Base-by-base conservation (phyloP, 2,888 invertebrate genomes). In the Cerceris ruficornis region DNA sequence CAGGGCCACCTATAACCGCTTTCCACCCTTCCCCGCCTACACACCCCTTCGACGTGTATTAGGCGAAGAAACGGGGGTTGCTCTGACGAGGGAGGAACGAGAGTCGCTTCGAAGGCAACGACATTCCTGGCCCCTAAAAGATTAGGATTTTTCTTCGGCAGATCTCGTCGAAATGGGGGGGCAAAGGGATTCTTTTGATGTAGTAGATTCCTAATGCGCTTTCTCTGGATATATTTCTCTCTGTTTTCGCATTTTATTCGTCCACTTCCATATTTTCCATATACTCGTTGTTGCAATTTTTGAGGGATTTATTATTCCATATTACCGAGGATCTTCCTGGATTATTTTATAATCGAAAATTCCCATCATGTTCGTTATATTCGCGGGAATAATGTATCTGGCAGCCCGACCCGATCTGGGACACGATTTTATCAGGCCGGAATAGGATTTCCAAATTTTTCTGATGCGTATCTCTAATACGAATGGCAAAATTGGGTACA, bases 1-100 rank as follows among this genome's bases (percentile, higher is more conserved):
- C 43, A 39, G 61, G 64, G 39, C 55, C 69, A 75, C 69, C 67
- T 71, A 74, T 83, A 82, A 77, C 79, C 79, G 49, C 52, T 61
- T 68, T 77, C 75, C 58, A 75, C 77, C 60, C 70, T 52, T 49
- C 52, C 52, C 62, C 65, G 39, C 61, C 64, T 54, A 42, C 67
- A 14, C 49, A 13, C 28, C 46, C 69, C 69, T 81, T 77, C 75
- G 79, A 62, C 78, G 75, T 69, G 78, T 83, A 80, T 80, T 80
- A 74, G 75, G 50, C 76, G 81, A 82, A 80, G 84, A 82, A 87
- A 88, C 57, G 81, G 69, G 82, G 77, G 77, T 67, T 72, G 65
- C 50, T 66, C 59, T 14, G 57, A 54, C 55, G 60, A n/a, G 69
- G 54, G 57, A 52, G 70, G 69, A 69, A 68, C 61, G 69, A 60